Evolutionary conservation across 2,113 vertebrate genomes (phyloP), one percentile per base, ranked within the genome.

Genomic region (Gorsachius goisagi): DNA sequence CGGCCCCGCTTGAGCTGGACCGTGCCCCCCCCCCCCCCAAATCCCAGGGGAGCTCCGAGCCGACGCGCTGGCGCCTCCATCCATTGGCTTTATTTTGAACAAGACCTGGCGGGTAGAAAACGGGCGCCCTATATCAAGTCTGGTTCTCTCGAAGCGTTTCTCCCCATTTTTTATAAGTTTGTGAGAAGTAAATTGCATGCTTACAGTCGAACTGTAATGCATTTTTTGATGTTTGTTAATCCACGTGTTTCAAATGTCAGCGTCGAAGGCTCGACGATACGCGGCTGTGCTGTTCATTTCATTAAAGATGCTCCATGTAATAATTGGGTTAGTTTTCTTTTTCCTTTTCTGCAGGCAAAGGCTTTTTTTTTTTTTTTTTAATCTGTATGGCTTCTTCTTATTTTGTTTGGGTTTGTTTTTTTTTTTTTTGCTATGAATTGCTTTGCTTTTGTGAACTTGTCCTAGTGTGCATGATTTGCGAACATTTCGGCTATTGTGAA

Each of bases 361-460:
- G 94, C 97, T 96, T 98, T 96, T 96, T 97, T 95, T 94, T 96
- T 96, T 96, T 98, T 96, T 96, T 97, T 95, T 94, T 96, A 95
- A 93, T 93, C 85, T 96, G 95, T 93, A 79, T 95, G 96, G 96
- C 94, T 96, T 93, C 82, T 87, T 73, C 39, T 68, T 22, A 85
- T 44, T 74, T 90, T 24, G 64, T 96, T 95, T 97, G 87, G 92
- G 90, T n/a, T 91, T n/a, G n/a, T n/a, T n/a, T n/a, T n/a, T n/a
- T n/a, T n/a, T n/a, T 95, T 95, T 97, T 95, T 95, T 94, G 96
- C 98, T 98, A n/a, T 95, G 95, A 95, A 97, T 97, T 96, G 96
- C 97, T 98, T 97, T 97, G 97, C 96, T 97, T 96, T 97, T 96
- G 97, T 96, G 96, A 98, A 93, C 95, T 95, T 97, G 95, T 96